Conservation (phyloP, 2,888 invertebrate species). For the Ectobius pallidus region DNA sequence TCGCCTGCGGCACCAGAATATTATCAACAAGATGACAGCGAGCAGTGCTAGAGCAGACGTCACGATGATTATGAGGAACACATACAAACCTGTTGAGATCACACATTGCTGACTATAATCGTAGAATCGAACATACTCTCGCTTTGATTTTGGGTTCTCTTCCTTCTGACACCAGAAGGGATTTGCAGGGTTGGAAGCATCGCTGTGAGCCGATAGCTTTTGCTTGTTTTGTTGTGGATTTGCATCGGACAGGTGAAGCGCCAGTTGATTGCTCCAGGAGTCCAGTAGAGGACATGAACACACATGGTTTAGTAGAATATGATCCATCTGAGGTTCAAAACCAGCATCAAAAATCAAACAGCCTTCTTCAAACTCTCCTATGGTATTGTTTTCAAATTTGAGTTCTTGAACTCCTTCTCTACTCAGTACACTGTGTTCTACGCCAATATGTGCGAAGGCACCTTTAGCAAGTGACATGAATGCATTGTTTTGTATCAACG, state of each 20-base stretch:
- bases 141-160: not conserved
- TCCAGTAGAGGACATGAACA: constrained; percentile 64
- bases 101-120: constrained; percentile 39
- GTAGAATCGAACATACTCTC: constrained; percentile 30
- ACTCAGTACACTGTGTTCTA: constrained; percentile 43
- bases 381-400: constrained; percentile 68
- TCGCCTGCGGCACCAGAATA: constrained; percentile 31
- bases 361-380: constrained; percentile 61
- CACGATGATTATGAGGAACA: constrained; percentile 33
- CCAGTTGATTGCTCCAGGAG: constrained; percentile 45
- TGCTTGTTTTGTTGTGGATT: constrained; percentile 28
- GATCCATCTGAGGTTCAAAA: constrained; percentile 63
- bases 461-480: constrained; percentile 64
- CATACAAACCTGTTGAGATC: constrained; percentile 1
- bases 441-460: constrained; percentile 66
- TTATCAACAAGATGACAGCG: constrained; percentile 18
- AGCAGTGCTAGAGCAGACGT: constrained; percentile 18
- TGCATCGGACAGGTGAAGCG: constrained; percentile 41
- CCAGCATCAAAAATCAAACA: constrained; percentile 66
- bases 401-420: constrained; percentile 56
- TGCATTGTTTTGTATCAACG: constrained; percentile 70
- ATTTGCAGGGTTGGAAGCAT: constrained; percentile 10
- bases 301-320: constrained; percentile 63
- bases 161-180: constrained; percentile 37
- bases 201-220: not conserved